phyloP scores from a whole-genome alignment of 2,797 vertebrate genomes.

The Thalassophryne amazonica region DNA sequence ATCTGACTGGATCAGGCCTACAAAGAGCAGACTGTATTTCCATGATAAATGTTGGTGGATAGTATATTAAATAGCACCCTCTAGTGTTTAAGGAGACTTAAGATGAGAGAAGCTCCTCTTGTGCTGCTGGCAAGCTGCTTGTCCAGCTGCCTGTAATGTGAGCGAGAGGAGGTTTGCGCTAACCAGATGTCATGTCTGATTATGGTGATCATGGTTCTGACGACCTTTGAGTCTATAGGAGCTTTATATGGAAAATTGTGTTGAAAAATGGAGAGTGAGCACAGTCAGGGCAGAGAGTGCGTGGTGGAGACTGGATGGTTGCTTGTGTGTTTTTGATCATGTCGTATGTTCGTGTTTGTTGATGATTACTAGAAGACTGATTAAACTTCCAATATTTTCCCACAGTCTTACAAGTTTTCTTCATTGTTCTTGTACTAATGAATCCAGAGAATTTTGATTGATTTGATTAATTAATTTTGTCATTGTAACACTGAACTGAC shows the following conservation, averaged over 20 bases:
- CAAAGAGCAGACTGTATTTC: too few species aligned
- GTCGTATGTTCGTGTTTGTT: slow-evolving; percentile 10
- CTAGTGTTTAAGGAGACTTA: slow-evolving; percentile 18
- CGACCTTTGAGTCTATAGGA: slow-evolving; percentile 71
- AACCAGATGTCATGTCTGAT: slow-evolving; percentile 85
- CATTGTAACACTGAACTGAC: too few species aligned
- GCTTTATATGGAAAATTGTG: slow-evolving; percentile 40
- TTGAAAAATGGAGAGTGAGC: not conserved
- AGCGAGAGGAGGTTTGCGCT: slow-evolving; percentile 78
- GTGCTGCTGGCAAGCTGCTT: slow-evolving; percentile 47
- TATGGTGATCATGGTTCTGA: slow-evolving; percentile 83
- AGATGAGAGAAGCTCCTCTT: slow-evolving; percentile 31
- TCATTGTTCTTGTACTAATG: too few species aligned
- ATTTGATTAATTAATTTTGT: too few species aligned
- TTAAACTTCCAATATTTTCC: not conserved
- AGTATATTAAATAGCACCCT: slow-evolving; percentile 13
- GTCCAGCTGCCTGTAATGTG: slow-evolving; percentile 77
- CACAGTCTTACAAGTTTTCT: not conserved
- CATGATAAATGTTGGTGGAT: not conserved
- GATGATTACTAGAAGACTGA: not conserved
- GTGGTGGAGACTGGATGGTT: not conserved
- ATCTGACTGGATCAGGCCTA: too few species aligned
- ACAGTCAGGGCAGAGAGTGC: slow-evolving; percentile 5
- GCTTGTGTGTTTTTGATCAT: slow-evolving; percentile 1
- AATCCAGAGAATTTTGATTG: too few species aligned